Evolutionary conservation across 2,888 invertebrate species (phyloP).

Genomic region (Polydrusus tereticollis): DNA sequence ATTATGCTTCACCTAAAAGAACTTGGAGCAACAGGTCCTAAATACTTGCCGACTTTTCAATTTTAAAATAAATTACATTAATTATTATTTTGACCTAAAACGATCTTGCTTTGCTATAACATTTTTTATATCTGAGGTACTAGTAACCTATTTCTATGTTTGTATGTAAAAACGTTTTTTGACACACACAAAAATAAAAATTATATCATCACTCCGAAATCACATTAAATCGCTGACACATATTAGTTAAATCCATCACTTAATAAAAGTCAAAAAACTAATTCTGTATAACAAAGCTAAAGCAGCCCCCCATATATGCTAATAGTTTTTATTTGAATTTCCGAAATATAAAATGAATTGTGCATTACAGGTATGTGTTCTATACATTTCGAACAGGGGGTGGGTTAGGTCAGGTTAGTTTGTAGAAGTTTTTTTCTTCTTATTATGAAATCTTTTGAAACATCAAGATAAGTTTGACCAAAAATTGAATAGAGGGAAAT

Average conservation of each 20-base stretch:
- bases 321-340: too few relatives aligned
- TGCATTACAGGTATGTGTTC: too few relatives aligned
- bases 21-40: too few relatives aligned
- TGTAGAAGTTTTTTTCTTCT: too few relatives aligned
- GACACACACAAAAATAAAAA: constrained; percentile 24
- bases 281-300: too few relatives aligned
- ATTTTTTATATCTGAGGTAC: neutral
- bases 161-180: constrained; percentile 18
- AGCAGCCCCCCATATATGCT: too few relatives aligned
- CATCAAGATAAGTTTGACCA: neutral
- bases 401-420: too few relatives aligned
- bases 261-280: constrained; percentile 5
- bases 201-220: constrained; percentile 43
- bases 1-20: too few relatives aligned
- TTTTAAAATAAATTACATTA: constrained; percentile 4
- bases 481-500: too few relatives aligned
- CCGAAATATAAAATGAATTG: too few relatives aligned
- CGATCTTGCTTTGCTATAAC: neutral
- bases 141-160: constrained; percentile 15
- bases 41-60: neutral
- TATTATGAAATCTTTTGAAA: too few relatives aligned
- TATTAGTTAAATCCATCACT: constrained; percentile 11
- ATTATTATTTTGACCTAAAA: neutral
- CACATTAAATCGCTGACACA: constrained; percentile 17
- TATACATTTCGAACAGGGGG: too few relatives aligned